Base-by-base conservation (phyloP, 2,113 vertebrate genomes). In the Anthoscopus minutus region DNA sequence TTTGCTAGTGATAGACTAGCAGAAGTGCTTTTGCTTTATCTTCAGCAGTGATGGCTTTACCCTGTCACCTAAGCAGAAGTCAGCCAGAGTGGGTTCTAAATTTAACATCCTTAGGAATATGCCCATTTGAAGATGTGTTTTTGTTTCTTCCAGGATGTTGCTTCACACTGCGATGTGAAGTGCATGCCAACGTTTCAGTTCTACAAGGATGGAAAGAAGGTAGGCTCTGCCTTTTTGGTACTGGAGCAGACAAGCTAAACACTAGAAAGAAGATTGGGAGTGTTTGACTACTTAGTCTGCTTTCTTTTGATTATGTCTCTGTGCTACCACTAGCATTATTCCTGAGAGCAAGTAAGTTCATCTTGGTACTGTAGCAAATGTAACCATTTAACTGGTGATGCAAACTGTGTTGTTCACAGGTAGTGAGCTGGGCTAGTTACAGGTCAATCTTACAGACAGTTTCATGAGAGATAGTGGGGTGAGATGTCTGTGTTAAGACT, bases 151-250 rank as follows among this genome's bases (percentile, higher is more conserved):
- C 80, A 99, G 99, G 99, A 99, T 2, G 96, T 99, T 35, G 97
- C 98, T 78, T 0, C 64, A 11, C 15, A 70, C 1, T 99, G 98
- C 18, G 84, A 91, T 3, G 98, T 99, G 69, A 98, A 58, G 9
- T 98, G 98, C 95, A 99, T 99, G 99, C 99, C 99, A 50, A 99
- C 99, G 5, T 99, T 99, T 97, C 97, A 98, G 3, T 99, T 99
- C 97, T 99, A 98, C 97, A 99, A 98, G 96, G 97, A 97, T 0
- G 98, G 96, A 45, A 1, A 94, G 19, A 98, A 97, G 98, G 99
- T 99, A 97, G 61, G 97, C 76, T 58, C 21, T 83, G 21, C 35
- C 73, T 37, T 71, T 24, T 33, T 25, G 12, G 21, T 87, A 28
- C 14, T 80, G 64, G 10, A 67, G 35, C 11, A 31, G 21, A 22